Conservation (phyloP, 2,888 invertebrate species). For the Meteorus cinctellus region DNA sequence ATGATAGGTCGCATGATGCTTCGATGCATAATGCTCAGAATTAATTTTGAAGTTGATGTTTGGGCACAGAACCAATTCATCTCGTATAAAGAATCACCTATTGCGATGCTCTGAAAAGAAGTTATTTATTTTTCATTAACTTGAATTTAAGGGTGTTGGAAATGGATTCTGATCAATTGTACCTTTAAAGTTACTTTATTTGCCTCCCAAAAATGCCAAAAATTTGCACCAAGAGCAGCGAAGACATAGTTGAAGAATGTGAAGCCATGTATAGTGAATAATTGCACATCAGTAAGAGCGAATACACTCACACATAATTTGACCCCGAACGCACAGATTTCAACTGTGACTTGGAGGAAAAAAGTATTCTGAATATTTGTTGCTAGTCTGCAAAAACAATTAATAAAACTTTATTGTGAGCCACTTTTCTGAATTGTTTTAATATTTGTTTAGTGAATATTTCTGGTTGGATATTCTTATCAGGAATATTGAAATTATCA, state of each 20-base stretch:
- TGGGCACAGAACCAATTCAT: neutral
- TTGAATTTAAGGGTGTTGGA: neutral
- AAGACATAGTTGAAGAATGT: neutral
- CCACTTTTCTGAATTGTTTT: too few relatives aligned
- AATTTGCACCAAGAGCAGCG: neutral
- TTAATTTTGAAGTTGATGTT: neutral
- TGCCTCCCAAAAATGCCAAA: neutral
- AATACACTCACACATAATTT: neutral
- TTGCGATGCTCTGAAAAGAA: slow-evolving; percentile 1
- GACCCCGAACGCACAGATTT: neutral
- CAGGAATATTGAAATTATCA: neutral
- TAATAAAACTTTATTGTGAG: neutral
- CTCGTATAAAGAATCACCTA: neutral
- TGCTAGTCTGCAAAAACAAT: neutral
- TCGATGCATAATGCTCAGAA: neutral
- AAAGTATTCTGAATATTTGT: neutral
- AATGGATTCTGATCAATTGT: neutral
- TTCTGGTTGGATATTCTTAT: neutral
- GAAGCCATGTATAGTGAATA: neutral
- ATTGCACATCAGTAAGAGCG: neutral
- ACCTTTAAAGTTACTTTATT: slow-evolving; percentile 2
- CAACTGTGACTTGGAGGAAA: neutral
- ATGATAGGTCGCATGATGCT: slow-evolving; percentile 5
- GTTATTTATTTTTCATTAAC: neutral
- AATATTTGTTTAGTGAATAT: too few relatives aligned